A percentile compares a stretch with the other conserved stretches of the same genome.
Conservation (phyloP, 2,113 vertebrate species). For the Podocnemis expansa region DNA sequence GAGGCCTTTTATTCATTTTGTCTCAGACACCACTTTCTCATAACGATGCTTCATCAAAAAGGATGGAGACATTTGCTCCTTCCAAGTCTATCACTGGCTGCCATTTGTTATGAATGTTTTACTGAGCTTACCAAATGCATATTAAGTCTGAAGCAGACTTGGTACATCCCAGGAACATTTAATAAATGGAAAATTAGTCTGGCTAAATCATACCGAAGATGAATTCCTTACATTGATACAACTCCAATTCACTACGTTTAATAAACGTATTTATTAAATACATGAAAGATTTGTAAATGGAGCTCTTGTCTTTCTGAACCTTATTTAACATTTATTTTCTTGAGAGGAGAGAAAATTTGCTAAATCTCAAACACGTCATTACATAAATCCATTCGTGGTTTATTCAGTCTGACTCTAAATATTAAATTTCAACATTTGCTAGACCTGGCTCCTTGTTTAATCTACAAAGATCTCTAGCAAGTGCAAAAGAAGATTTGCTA, state of each 20-base stretch:
- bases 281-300: constrained; percentile 71
- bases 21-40: not conserved
- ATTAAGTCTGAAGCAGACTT: constrained; percentile 56
- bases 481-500: constrained; percentile 46
- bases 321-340: constrained; percentile 71
- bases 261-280: constrained; percentile 78
- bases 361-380: constrained; percentile 48
- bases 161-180: constrained; percentile 61
- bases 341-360: constrained; percentile 70
- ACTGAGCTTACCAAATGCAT: constrained; percentile 33
- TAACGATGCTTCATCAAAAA: not conserved
- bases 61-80: not conserved
- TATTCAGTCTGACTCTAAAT: constrained; percentile 70
- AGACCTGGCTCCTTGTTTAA: constrained; percentile 55
- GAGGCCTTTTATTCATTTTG: not conserved
- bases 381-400: constrained; percentile 53
- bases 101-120: not conserved
- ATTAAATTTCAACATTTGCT: constrained; percentile 65
- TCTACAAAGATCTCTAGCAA: constrained; percentile 47
- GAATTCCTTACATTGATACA: constrained; percentile 60
- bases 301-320: constrained; percentile 57
- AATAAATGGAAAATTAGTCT: constrained; percentile 67
- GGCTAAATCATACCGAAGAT: constrained; percentile 59
- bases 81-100: not conserved
- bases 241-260: constrained; percentile 72